phyloP scores from a whole-genome alignment of 2,888 invertebrate genomes.

The Sminthurides aquaticus region DNA sequence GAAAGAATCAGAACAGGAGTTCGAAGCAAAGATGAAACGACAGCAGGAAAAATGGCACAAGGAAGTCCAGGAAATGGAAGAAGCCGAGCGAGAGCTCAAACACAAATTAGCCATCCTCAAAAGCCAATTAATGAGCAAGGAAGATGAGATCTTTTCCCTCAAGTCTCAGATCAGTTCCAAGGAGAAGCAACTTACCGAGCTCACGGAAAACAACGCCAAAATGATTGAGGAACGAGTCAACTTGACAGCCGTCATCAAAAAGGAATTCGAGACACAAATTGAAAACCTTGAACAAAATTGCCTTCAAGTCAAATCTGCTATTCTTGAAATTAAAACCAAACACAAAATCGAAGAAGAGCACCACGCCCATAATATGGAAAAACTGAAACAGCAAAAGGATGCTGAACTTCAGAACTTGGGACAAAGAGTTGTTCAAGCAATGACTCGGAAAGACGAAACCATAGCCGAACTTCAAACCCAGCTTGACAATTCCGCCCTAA shows the following conservation, averaged over 20 bases:
- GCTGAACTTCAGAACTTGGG: slow-evolving; percentile 46
- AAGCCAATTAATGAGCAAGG: slow-evolving; percentile 58
- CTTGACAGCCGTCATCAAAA: slow-evolving; percentile 55
- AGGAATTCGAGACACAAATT: slow-evolving; percentile 58
- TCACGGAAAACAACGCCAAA: slow-evolving; percentile 58
- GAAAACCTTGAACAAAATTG: slow-evolving; percentile 49
- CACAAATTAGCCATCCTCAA: slow-evolving; percentile 61
- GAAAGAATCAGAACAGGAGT: slow-evolving; percentile 56
- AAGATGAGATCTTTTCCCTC: slow-evolving; percentile 55
- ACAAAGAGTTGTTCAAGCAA: slow-evolving; percentile 67
- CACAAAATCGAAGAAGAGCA: slow-evolving; percentile 39
- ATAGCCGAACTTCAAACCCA: slow-evolving; percentile 65
- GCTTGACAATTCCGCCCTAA: slow-evolving; percentile 61
- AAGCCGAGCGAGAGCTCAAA: slow-evolving; percentile 59
- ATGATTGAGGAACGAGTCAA: slow-evolving; percentile 54
- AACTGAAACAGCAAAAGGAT: slow-evolving; percentile 49
- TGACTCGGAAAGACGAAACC: slow-evolving; percentile 70
- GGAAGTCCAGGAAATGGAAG: slow-evolving; percentile 61
- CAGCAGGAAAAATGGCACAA: slow-evolving; percentile 68
- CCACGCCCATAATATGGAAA: slow-evolving; percentile 32
- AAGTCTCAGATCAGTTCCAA: slow-evolving; percentile 59
- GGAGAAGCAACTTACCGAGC: slow-evolving; percentile 52
- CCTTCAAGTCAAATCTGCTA: slow-evolving; percentile 28
- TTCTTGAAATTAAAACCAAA: slow-evolving; percentile 39
- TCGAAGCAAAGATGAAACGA: slow-evolving; percentile 53